Evolutionary conservation across 2,113 vertebrate species (phyloP), one percentile per base, ranked within the genome.

Genomic region (Xenus cinereus): DNA sequence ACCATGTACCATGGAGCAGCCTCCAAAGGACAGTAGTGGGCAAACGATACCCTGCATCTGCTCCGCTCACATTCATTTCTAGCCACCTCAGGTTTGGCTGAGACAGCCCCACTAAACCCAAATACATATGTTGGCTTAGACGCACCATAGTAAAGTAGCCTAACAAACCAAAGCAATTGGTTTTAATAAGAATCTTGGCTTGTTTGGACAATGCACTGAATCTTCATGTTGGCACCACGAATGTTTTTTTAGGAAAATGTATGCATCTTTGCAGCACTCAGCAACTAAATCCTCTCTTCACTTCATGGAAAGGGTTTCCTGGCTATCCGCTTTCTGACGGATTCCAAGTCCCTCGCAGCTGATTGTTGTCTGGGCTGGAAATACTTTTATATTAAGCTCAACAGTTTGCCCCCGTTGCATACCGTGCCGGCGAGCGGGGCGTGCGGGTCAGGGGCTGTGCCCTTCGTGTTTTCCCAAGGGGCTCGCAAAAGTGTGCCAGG

Each of bases 161-260:
- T 82, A 73, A 92, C 84, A 96, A 93, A 95, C 93, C 95, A 87
- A 83, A 89, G 84, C 84, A 93, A 97, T 97, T 96, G 95, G 96
- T 96, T 97, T 97, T 94, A 96, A 96, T 95, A 96, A 95, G 92
- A 77, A 57, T 85, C 90, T 93, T 96, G 95, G 93, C 96, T 96
- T 96, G 90, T 96, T 97, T 95, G 74, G 95, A 97, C 92, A 93
- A 95, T 78, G 89, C 88, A 92, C 81, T 74, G 91, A 84, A 94
- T 95, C 92, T 96, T 97, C 97, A 80, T 4, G 27, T 69, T 96
- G 95, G 95, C 95, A 95, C 33, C 15, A 21, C 0, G 0, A 24
- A 45, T 87, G 69, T 95, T 95, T 80, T 96, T 93, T 95, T 95
- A 92, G 95, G 96, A 95, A 92, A 92, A 95, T 43, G 46, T 89